Evolutionary conservation across 2,797 vertebrate genomes (phyloP), one percentile per base, ranked within the genome.

Genomic region (Scyliorhinus canicula): DNA sequence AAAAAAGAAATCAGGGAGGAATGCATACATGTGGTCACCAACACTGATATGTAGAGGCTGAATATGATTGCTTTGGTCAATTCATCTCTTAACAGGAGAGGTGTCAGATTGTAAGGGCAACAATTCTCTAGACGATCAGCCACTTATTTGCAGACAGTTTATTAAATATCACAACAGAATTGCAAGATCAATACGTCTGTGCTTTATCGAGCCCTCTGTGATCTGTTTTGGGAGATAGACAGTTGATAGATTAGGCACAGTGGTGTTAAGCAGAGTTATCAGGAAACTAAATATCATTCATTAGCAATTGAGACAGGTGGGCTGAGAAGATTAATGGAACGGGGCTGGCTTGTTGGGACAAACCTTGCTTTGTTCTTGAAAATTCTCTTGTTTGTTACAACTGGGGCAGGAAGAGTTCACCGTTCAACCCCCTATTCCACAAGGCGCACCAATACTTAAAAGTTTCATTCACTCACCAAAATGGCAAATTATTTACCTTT

Each of bases 91-190:
- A 35, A 35, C 16, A n/a, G 40, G 35, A 57, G 55, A 4, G 21
- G 19, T n/a, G 16, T 35, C 31, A 60, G 16, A 90, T 90, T 44
- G 21, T 40, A 91, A 63, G 57, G 57, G 7, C 28, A 88, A 16
- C 3, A 35, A 57, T 55, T 35, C 85, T 88, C 28, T 16, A 55
- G 52, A 88, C 52, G n/a, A 57, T 88, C 50, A 55, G 50, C 4
- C 11, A 90, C 12, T 44, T 47, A 82, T 82, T n/a, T 90, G 52
- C 31, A 90, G 86, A 40, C 55, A n/a, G 31, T n/a, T 91, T 63
- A 44, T 91, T 91, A 91, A 91, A 91, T 91, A 91, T 63, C 19
- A 91, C 60, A 44, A 35, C 28, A 88, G 57, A 63, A 63, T 91
- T 40, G 19, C 88, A 52, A 44, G 19, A 91, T 91, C 88, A 44